These are phyloP conservation scores for Lepidochitona cinerea DNA, from an alignment of 2,888 invertebrate species.

Conservation along the genomic window DNA sequence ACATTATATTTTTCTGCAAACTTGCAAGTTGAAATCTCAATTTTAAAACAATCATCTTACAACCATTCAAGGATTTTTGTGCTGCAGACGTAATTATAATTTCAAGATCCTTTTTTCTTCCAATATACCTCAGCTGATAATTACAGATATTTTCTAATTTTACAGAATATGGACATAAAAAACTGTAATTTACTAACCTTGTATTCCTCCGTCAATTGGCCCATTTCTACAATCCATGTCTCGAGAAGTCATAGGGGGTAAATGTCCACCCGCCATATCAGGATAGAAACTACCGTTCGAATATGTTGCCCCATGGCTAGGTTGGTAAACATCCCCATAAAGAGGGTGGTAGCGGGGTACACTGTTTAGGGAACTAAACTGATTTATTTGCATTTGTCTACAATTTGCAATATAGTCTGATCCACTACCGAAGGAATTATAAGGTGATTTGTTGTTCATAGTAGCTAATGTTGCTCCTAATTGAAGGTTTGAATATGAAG, in stretches of 20 bases:
- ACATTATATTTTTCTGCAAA: no score
- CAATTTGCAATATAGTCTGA: slow-evolving; percentile 61
- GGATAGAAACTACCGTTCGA: slow-evolving; percentile 62
- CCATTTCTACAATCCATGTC: slow-evolving; percentile 60
- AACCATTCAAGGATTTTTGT: no score
- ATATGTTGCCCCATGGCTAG: slow-evolving; percentile 56
- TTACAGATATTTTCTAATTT: no score
- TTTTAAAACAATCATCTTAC: no score
- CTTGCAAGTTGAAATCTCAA: no score
- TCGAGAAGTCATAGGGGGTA: slow-evolving; percentile 57
- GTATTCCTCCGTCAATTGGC: slow-evolving; percentile 54
- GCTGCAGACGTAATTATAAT: no score
- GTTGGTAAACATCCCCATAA: slow-evolving; percentile 62
- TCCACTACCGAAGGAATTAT: slow-evolving; percentile 52
- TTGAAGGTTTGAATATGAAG: slow-evolving; percentile 59
- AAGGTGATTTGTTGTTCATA: slow-evolving; percentile 58
- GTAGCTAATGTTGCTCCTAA: slow-evolving; percentile 55
- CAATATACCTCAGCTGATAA: no score
- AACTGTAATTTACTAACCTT: slow-evolving; percentile 37
- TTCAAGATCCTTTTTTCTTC: no score
- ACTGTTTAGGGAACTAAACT: slow-evolving; percentile 57
- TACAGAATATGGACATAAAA: neutral
- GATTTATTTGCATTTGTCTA: slow-evolving; percentile 60
- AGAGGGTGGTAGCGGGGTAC: slow-evolving; percentile 57
- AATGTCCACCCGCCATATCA: slow-evolving; percentile 56